phyloP scores from a whole-genome alignment of 1,140 invertebrate species.

The Nephila pilipes region DNA sequence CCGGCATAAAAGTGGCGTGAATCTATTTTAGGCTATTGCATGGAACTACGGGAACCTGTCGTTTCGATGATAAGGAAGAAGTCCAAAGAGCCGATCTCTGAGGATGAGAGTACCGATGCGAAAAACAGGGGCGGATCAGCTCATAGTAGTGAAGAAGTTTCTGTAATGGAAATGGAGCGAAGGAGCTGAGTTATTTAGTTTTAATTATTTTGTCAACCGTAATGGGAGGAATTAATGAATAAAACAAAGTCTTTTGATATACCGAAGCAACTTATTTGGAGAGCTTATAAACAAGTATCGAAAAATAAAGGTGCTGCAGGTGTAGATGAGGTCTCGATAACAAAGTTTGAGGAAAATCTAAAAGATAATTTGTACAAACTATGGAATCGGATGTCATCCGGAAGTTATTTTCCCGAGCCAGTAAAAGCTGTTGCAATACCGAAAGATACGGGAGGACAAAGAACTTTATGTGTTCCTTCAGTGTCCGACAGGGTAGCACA shows the following conservation, averaged over 20 bases:
- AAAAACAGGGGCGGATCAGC: no score
- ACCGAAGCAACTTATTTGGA: conserved; percentile 46
- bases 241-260: conserved; percentile 64
- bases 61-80: no score
- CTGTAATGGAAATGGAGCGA: conserved; percentile 61
- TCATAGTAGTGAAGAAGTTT: conserved; percentile 62
- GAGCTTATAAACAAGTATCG: conserved; percentile 53
- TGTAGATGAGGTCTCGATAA: conserved; percentile 48
- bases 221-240: conserved; percentile 48
- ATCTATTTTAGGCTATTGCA: no score
- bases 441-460: conserved; percentile 32
- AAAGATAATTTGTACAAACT: no score
- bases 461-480: neutral
- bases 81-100: no score
- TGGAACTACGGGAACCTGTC: no score
- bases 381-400: conserved; percentile 58
- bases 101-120: no score
- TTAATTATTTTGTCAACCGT: conserved; percentile 46
- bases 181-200: conserved; percentile 54
- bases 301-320: conserved; percentile 50
- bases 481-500: conserved; percentile 29
- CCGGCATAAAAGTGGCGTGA: no score
- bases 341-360: no score
- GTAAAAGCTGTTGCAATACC: conserved; percentile 58
- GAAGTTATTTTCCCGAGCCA: conserved; percentile 51